Base-by-base conservation (phyloP, 2,797 vertebrate genomes). In the Smutsia temminckii region DNA sequence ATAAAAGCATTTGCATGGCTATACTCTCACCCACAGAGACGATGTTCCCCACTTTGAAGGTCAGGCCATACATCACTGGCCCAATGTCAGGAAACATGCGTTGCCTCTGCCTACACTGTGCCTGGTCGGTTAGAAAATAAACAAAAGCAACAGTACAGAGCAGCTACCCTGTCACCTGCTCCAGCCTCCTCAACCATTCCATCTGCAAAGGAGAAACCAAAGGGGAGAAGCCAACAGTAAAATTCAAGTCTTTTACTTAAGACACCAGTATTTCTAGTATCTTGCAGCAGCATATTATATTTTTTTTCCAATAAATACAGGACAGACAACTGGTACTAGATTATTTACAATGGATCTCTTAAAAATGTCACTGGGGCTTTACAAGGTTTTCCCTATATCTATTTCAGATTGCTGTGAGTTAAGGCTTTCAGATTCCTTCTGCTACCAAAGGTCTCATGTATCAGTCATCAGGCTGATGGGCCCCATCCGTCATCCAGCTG, bases 41-140 rank as follows among this genome's bases (percentile, higher is more conserved):
- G 12, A 97, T 91, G 85, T 80, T 96, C 94, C 18, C 93, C 25
- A 93, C 97, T 97, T 95, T 95, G n/a, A 81, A 95, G 92, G 89
- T 93, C 93, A 97, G 96, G 16, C n/a, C 72, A 89, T 90, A 93
- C 37, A 91, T 96, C 95, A 96, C 77, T 61, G 85, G 51, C 77
- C 25, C 55, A 88, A 49, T 92, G 71, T 94, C 95, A 98, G 92
- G 93, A 97, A 97, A 79, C 5, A 97, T 64, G 7, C 29, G 94
- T 64, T 42, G 5, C 77, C 66, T 46, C 40, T 13, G 7, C 80
- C 95, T 89, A 63, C 5, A 4, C 71, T 96, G 72, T 94, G 87
- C 80, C 89, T 84, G 74, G 37, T 46, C 91, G 96, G 23, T 74
- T 87, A 97, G 79, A 57, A 95, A 97, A 88, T 95, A 96, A 94